Evolutionary conservation across 1,140 invertebrate genomes (phyloP).

Genomic region (Monochamus saltuarius): DNA sequence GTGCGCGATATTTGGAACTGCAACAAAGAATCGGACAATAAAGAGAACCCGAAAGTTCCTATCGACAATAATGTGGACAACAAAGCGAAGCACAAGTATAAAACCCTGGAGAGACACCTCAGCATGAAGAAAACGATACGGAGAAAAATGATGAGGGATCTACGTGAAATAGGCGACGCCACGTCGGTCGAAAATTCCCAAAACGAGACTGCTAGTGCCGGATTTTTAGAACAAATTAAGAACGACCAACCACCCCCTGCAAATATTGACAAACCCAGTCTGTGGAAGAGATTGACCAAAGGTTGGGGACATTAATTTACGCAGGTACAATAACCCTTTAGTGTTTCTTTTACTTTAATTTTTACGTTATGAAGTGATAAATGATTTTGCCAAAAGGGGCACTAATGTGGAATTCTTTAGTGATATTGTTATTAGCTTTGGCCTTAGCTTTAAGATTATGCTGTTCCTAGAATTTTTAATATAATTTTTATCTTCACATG

Average conservation of each 20-base stretch:
- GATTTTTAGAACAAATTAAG: conserved; percentile 50
- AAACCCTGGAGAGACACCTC: conserved; percentile 76
- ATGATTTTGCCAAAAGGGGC: conserved; percentile 4
- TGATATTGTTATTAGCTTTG: conserved; percentile 21
- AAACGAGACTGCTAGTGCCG: conserved; percentile 28
- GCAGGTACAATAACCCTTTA: neutral
- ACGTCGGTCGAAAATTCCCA: conserved; percentile 31
- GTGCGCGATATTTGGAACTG: conserved; percentile 47
- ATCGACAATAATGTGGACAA: conserved; percentile 33
- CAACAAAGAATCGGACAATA: conserved; percentile 37
- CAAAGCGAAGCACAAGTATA: conserved; percentile 52
- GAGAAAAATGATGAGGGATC: conserved; percentile 82
- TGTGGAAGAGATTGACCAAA: conserved; percentile 51
- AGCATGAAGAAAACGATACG: conserved; percentile 86
- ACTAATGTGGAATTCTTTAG: conserved; percentile 7
- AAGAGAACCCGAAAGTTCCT: conserved; percentile 40
- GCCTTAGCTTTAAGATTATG: conserved; percentile 26
- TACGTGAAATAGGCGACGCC: conserved; percentile 55
- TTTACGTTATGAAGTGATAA: conserved; percentile 9
- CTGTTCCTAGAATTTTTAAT: conserved; percentile 27
- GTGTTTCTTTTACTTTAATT: conserved; percentile 14
- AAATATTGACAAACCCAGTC: conserved; percentile 50
- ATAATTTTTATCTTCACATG: too few relatives aligned
- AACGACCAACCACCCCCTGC: conserved; percentile 50
- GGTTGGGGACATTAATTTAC: conserved; percentile 45